Conservation (phyloP, 1,140 invertebrate species). For the Sycophaga agraensis region DNA sequence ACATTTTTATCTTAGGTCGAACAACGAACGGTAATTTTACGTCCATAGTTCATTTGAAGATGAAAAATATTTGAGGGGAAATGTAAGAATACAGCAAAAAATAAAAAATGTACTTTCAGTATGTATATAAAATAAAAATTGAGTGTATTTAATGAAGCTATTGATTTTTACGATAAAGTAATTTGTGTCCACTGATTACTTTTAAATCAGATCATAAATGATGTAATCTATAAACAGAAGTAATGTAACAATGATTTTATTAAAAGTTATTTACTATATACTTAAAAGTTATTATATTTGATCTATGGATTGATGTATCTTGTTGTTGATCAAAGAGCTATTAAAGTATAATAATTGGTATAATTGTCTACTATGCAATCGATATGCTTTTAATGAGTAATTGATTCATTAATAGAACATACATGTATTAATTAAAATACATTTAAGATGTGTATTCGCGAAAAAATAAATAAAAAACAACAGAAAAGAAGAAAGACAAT, state of each 20-base stretch:
- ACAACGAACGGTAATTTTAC: slow-evolving; percentile 20
- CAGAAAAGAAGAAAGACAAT: slow-evolving; percentile 44
- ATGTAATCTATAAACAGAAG: no score
- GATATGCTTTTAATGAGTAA: not conserved
- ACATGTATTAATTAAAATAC: not conserved
- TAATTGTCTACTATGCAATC: not conserved
- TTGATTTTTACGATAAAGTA: not conserved
- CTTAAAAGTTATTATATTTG: not conserved
- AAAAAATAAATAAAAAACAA: slow-evolving; percentile 23
- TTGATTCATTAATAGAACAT: not conserved
- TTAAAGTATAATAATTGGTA: slow-evolving; percentile 1
- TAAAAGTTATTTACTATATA: no score
- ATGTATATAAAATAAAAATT: slow-evolving; percentile 3
- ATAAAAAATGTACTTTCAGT: not conserved
- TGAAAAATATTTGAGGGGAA: not conserved
- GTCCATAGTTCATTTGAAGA: slow-evolving; percentile 1
- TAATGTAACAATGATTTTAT: not conserved
- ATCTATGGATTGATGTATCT: not conserved
- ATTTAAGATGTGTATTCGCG: slow-evolving; percentile 12
- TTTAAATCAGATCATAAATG: slow-evolving; percentile 16
- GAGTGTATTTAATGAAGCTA: slow-evolving; percentile 1
- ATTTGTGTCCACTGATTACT: slow-evolving; percentile 25
- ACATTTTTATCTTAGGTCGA: no score
- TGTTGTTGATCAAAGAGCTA: not conserved
- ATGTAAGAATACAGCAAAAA: no score